phyloP scores from a whole-genome alignment of 2,113 vertebrate genomes.

The Verasper variegatus region DNA sequence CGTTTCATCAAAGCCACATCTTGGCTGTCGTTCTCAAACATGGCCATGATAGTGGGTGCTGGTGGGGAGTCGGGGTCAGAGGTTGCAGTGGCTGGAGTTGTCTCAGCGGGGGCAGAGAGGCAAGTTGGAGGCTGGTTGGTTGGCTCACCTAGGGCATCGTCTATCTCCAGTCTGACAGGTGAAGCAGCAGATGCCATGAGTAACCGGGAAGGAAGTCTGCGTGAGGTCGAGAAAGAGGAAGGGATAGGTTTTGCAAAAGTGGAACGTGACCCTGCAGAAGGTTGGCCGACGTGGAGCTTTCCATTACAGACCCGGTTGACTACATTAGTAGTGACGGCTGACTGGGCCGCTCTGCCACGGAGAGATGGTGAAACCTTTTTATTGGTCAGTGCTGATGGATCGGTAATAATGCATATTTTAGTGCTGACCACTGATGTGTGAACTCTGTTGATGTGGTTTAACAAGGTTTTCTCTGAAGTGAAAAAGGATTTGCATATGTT shows the following conservation, averaged over 20 bases:
- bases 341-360: background rate
- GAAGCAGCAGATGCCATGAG: background rate
- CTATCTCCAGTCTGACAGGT: background rate
- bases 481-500: conserved; percentile 63
- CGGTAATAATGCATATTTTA: conserved; percentile 52
- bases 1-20: conserved; percentile 59
- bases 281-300: background rate
- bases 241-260: background rate
- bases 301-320: conserved; percentile 40
- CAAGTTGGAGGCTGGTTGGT: background rate
- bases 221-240: background rate
- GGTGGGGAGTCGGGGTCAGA: background rate
- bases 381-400: background rate
- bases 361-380: background rate
- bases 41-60: conserved; percentile 58
- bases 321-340: background rate
- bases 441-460: conserved; percentile 50
- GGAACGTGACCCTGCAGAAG: conserved; percentile 1
- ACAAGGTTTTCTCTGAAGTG: conserved; percentile 43
- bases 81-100: background rate
- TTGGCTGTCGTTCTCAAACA: conserved; percentile 74
- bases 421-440: conserved; percentile 66
- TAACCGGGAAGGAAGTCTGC: background rate
- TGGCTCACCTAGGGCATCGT: background rate
- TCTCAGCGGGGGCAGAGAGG: background rate